phyloP scores from a whole-genome alignment of 2,888 invertebrate species.

The Thereva unica region DNA sequence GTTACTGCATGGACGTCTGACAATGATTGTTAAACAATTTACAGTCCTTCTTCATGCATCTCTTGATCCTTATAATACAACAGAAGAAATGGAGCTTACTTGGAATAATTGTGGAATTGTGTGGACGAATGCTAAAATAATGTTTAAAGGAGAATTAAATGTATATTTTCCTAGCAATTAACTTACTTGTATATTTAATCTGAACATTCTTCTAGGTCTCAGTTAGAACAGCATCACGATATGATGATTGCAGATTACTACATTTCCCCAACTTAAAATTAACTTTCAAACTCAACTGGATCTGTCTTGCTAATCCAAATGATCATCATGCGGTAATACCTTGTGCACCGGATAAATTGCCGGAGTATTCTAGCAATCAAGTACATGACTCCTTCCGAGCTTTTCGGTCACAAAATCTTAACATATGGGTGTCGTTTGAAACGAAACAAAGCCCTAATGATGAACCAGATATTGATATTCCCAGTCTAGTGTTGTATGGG shows the following conservation, averaged over 20 bases:
- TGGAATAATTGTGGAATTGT: slow-evolving; percentile 94
- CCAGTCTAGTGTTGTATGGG: slow-evolving; percentile 83
- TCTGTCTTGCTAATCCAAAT: slow-evolving; percentile 88
- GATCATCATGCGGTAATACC: slow-evolving; percentile 96
- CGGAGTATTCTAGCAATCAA: slow-evolving; percentile 95
- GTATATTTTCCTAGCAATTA: slow-evolving; percentile 58
- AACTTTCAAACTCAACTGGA: slow-evolving; percentile 84
- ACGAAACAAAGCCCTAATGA: slow-evolving; percentile 67
- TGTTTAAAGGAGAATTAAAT: slow-evolving; percentile 91
- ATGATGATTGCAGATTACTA: slow-evolving; percentile 94
- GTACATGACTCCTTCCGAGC: slow-evolving; percentile 94
- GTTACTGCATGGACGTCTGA: slow-evolving; percentile 88
- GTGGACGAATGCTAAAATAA: slow-evolving; percentile 92
- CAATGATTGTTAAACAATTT: slow-evolving; percentile 83
- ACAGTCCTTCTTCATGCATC: slow-evolving; percentile 94
- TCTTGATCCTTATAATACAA: slow-evolving; percentile 96
- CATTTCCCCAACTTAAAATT: slow-evolving; percentile 88
- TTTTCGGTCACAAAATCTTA: slow-evolving; percentile 85
- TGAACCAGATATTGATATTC: slow-evolving; percentile 63
- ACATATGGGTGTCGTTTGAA: slow-evolving; percentile 77
- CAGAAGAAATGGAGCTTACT: slow-evolving; percentile 97
- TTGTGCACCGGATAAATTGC: slow-evolving; percentile 93
- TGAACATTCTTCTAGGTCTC: slow-evolving; percentile 58
- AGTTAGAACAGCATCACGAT: slow-evolving; percentile 96
- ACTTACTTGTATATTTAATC: background rate